phyloP scores from a whole-genome alignment of 1,140 invertebrate species.

The Asobara japonica region DNA sequence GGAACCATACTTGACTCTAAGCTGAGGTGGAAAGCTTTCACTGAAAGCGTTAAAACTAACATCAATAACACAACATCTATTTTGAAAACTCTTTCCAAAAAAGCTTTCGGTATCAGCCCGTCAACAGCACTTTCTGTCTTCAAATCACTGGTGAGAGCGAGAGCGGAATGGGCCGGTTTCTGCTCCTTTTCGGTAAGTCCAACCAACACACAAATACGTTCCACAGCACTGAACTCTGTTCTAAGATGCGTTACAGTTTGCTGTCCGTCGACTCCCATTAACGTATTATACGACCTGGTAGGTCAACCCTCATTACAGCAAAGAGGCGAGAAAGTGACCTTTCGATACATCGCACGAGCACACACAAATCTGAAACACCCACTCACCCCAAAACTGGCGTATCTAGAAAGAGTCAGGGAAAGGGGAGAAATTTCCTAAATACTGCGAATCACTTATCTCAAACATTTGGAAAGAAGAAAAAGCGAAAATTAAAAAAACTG shows the following conservation, averaged over 20 bases:
- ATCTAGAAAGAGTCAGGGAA: background rate
- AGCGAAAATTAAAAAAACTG: conserved; percentile 1
- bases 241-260: conserved; percentile 23
- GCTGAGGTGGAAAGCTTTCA: conserved; percentile 34
- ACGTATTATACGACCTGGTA: conserved; percentile 28
- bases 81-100: conserved; percentile 18
- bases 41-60: conserved; percentile 19
- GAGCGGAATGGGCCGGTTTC: conserved; percentile 32
- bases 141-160: conserved; percentile 34
- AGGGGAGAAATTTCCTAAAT: background rate
- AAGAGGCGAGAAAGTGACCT: conserved; percentile 22
- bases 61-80: conserved; percentile 18
- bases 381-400: conserved; percentile 11
- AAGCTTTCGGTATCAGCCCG: conserved; percentile 34
- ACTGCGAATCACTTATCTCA: background rate
- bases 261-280: conserved; percentile 32
- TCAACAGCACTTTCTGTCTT: conserved; percentile 26
- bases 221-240: conserved; percentile 18
- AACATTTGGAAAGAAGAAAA: conserved; percentile 12
- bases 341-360: background rate
- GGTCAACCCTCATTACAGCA: conserved; percentile 10
- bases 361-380: background rate
- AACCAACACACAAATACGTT: conserved; percentile 6
- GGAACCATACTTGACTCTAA: conserved; percentile 36
- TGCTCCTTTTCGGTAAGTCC: conserved; percentile 7